These are phyloP conservation scores for Mastacembelus armatus DNA, from an alignment of 2,797 vertebrate species.

Conservation along the genomic window DNA sequence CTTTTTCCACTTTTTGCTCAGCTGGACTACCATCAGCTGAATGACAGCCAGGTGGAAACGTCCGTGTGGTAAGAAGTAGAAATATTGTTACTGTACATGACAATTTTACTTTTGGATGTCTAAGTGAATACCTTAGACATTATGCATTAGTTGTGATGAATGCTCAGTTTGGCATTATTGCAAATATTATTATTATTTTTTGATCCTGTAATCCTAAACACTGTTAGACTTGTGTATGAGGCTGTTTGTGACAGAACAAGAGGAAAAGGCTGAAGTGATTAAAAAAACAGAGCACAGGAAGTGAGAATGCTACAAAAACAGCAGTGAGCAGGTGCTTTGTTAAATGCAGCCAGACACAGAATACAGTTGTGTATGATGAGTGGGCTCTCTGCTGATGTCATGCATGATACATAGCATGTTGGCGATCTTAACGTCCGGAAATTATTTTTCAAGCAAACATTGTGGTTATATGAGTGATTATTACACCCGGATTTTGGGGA, in stretches of 20 bases:
- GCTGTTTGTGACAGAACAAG: not conserved
- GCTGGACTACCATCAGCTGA: constrained; percentile 91
- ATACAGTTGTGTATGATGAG: not conserved
- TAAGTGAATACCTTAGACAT: not conserved
- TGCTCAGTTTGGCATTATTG: not conserved
- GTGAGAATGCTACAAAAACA: not conserved
- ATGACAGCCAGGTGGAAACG: constrained; percentile 88
- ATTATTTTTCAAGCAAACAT: too few species aligned
- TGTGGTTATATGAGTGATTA: too few species aligned
- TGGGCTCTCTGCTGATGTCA: not conserved
- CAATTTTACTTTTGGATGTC: not conserved
- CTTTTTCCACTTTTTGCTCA: constrained; percentile 97
- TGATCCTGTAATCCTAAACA: not conserved
- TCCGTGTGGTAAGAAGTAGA: constrained; percentile 88
- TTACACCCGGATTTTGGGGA: not conserved
- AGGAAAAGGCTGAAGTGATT: too few species aligned
- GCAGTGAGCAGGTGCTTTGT: not conserved
- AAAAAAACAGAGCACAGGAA: not conserved
- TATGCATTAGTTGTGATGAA: not conserved
- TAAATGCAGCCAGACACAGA: not conserved
- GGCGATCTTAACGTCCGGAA: too few species aligned
- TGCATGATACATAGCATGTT: too few species aligned
- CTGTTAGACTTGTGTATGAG: not conserved
- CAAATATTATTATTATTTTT: not conserved
- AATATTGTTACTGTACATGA: not conserved